Conservation (phyloP, 1,140 invertebrate genomes). For the Caenorhabditis elegans region WBcel235 BX284603.4:7706501-7707000, state of each 20-base stretch:
- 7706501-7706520: not conserved
- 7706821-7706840: too few species aligned
- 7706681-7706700: not conserved
- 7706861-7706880: not conserved
- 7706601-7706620: not conserved
- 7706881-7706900: not conserved
- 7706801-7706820: not conserved
- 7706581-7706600: not conserved
- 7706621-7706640: not conserved
- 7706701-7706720: not conserved
- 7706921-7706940: conserved; percentile 9
- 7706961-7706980: too few species aligned
- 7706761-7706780: not conserved
- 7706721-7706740: not conserved
- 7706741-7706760: not conserved
- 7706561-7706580: too few species aligned
- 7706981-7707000: too few species aligned
- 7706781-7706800: not conserved
- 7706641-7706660: not conserved
- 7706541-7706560: too few species aligned
- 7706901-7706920: not conserved
- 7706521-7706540: not conserved
- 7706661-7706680: not conserved
- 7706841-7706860: too few species aligned
- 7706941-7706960: not conserved